Base-by-base conservation (phyloP, 2,113 vertebrate species). In the Oophaga pumilio region DNA sequence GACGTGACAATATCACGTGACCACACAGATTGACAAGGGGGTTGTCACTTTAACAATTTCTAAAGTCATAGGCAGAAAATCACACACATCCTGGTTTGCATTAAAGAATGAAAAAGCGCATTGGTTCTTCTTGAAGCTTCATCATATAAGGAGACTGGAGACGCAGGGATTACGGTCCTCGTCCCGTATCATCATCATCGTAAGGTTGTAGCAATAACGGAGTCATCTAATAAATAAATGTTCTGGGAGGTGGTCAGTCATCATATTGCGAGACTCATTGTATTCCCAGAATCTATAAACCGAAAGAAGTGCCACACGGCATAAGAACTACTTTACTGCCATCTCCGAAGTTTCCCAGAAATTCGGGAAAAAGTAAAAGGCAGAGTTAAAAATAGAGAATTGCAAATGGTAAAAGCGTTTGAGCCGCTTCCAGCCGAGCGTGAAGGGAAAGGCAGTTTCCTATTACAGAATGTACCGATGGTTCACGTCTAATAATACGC, bases 401-500 rank as follows among this genome's bases (percentile, higher is more conserved):
- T 26, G 68, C 52, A 10, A 59, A 60, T 59, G 83, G 83, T 59
- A n/a, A 52, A 60, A 93, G 91, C 85, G 89, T 94, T 93, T 94
- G 93, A 94, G 91, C 81, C 13, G 90, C 91, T 92, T 94, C 95
- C 95, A 95, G 93, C 89, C 91, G 92, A 92, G 90, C 89, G 90
- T 93, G 92, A 94, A 94, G 94, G 93, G 93, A 96, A 95, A 95
- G 93, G 91, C 91, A 92, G 91, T 90, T 94, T 94, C 93, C 94
- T 93, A 92, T 95, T 93, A 95, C 94, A 95, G 94, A 95, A 95
- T 93, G 93, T 95, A 93, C 94, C 91, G 93, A 92, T 85, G 89
- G 91, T 89, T 91, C 89, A 90, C 66, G 77, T 89, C 93, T 93
- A 94, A 94, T 93, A 93, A 94, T 92, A 92, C 90, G 88, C 92